Base-by-base conservation (phyloP, 2,113 vertebrate genomes). In the Lanius collurio region DNA sequence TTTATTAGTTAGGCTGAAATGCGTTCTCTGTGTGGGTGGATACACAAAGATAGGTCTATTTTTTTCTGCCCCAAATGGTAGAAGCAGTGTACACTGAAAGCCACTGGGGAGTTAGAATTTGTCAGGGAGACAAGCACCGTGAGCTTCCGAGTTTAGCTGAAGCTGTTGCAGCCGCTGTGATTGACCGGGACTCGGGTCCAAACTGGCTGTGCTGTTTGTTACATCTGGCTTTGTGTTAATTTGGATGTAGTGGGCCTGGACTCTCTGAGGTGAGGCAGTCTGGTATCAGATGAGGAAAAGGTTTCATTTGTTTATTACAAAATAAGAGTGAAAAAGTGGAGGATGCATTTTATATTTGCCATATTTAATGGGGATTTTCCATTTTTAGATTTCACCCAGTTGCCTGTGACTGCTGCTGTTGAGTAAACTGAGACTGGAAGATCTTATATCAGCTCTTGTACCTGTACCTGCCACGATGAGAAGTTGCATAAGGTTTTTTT, bases 401-500 rank as follows among this genome's bases (percentile, higher is more conserved):
- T 91, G 74, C 70, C 85, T 80, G 87, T 83, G 87, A 93, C 79
- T 52, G 44, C 77, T 93, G 41, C 90, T 92, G 22, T 75, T 86
- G 86, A 84, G 42, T 78, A 84, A 91, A 81, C 55, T 49, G 63
- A 60, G 95, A 85, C 55, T 15, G 77, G 85, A 88, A 79, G 83
- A 30, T 68, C 78, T 80, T 35, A n/a, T 79, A 30, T 84, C 37
- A 7, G n/a, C 88, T 82, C 65, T 46, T 69, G 57, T 41, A 71
- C 94, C 90, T 56, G 15, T 89, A 82, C 69, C 92, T 83, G 71
- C 93, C 82, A 75, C 3, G 4, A 97, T 97, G 95, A 96, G 67
- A 95, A 94, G 92, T 95, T 97, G 78, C 93, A 93, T 96, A 96
- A 97, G 95, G 97, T 97, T 91, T 15, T 90, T 93, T 83, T 83